These are phyloP conservation scores for Bombus ignitus DNA, from an alignment of 1,140 invertebrate species.

Conservation along the genomic window DNA sequence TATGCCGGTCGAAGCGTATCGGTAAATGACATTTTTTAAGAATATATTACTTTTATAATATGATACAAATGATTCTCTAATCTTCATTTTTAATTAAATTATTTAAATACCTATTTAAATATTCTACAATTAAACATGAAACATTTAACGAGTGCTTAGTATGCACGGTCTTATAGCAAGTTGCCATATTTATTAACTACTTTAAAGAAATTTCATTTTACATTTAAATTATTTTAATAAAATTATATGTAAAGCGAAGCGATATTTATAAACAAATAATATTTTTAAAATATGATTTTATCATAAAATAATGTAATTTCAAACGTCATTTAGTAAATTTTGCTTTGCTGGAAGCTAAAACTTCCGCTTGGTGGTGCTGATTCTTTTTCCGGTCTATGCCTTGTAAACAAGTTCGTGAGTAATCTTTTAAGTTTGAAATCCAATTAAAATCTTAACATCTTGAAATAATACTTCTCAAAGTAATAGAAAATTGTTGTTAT, in stretches of 20 bases:
- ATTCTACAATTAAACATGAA: neutral
- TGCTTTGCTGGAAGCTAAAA: neutral
- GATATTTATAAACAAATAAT: neutral
- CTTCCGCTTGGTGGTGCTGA: slow-evolving; percentile 21
- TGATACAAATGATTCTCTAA: slow-evolving; percentile 16
- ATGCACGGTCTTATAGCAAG: neutral
- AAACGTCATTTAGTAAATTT: neutral
- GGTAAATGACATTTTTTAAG: slow-evolving; percentile 39
- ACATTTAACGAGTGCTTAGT: neutral
- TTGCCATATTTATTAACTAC: slow-evolving; percentile 53
- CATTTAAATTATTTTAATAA: neutral
- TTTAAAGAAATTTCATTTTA: slow-evolving; percentile 2
- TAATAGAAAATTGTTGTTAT: slow-evolving; percentile 6
- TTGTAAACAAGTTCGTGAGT: slow-evolving; percentile 66
- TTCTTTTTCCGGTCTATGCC: slow-evolving; percentile 68
- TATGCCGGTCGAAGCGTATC: slow-evolving; percentile 60
- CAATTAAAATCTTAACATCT: slow-evolving; percentile 30
- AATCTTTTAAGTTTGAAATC: slow-evolving; percentile 59
- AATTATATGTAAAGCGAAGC: neutral
- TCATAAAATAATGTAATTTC: neutral
- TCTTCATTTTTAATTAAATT: slow-evolving; percentile 47
- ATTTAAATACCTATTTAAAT: neutral
- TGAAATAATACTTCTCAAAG: neutral
- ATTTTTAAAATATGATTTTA: neutral
- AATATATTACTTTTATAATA: slow-evolving; percentile 26